phyloP scores from a whole-genome alignment of 1,140 invertebrate species.

The Calephelis virginiensis region DNA sequence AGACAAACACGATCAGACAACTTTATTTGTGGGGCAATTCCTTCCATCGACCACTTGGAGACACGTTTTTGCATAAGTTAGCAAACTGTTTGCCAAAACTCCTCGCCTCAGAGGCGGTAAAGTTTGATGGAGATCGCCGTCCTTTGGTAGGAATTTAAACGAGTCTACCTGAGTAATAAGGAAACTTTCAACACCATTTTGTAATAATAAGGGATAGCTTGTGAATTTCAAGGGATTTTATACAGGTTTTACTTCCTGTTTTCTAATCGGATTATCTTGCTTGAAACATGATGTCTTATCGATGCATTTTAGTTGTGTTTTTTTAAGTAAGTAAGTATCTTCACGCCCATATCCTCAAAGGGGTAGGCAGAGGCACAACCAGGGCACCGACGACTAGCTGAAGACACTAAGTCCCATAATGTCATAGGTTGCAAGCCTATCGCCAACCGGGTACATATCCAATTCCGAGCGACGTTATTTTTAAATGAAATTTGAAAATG shows the following conservation, averaged over 20 bases:
- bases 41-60: constrained; percentile 24
- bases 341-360: no score
- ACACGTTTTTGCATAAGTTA: constrained; percentile 53
- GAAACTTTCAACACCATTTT: constrained; percentile 38
- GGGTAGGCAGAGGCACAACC: no score
- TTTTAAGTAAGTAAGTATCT: no score
- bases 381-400: no score
- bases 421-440: no score
- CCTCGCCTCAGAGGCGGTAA: constrained; percentile 34
- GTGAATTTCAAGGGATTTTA: constrained; percentile 15
- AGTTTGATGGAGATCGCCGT: constrained; percentile 56
- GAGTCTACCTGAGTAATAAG: constrained; percentile 38
- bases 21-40: constrained; percentile 11
- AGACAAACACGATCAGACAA: constrained; percentile 4
- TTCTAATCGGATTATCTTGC: constrained; percentile 4
- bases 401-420: no score
- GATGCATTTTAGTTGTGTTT: no score
- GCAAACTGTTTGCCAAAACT: constrained; percentile 40
- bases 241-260: constrained; percentile 8
- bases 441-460: no score
- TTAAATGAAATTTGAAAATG: no score
- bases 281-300: neutral
- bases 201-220: neutral
- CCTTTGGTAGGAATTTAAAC: constrained; percentile 52
- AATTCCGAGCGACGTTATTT: no score